Conservation (phyloP, 2,888 invertebrate genomes). For the Meteorus cinctellus region DNA sequence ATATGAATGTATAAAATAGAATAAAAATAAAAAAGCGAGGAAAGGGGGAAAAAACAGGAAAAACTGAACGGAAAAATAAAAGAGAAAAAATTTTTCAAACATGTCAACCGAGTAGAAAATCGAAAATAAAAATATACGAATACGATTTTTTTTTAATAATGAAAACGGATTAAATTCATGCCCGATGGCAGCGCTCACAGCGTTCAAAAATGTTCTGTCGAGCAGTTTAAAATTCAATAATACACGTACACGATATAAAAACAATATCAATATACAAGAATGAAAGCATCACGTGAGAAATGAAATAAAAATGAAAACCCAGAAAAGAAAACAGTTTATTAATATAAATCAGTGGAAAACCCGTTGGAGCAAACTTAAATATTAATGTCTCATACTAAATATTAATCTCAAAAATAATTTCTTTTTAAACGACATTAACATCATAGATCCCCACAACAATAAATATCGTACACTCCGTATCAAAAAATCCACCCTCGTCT, state of each 20-base stretch:
- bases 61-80: not conserved
- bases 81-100: constrained; percentile 10
- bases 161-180: not conserved
- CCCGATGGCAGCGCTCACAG: constrained; percentile 2
- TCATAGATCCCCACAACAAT: not conserved
- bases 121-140: not conserved
- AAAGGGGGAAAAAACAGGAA: too few species aligned
- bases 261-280: not conserved
- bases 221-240: constrained; percentile 9
- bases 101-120: constrained; percentile 18
- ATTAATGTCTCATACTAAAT: not conserved
- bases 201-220: not conserved
- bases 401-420: constrained; percentile 2
- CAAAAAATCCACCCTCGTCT: not conserved
- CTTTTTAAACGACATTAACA: not conserved
- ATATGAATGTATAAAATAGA: constrained; percentile 32
- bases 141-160: not conserved
- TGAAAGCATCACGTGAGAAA: not conserved
- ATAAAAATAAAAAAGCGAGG: constrained; percentile 6
- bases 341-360: too few species aligned
- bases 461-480: not conserved
- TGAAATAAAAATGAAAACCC: not conserved
- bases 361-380: not conserved
- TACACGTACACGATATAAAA: not conserved
- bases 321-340: not conserved